A percentile compares a stretch with the other conserved stretches of the same genome.
These are phyloP conservation scores for Vesta saturnalis DNA, from an alignment of 2,888 invertebrate species.

Conservation along the genomic window DNA sequence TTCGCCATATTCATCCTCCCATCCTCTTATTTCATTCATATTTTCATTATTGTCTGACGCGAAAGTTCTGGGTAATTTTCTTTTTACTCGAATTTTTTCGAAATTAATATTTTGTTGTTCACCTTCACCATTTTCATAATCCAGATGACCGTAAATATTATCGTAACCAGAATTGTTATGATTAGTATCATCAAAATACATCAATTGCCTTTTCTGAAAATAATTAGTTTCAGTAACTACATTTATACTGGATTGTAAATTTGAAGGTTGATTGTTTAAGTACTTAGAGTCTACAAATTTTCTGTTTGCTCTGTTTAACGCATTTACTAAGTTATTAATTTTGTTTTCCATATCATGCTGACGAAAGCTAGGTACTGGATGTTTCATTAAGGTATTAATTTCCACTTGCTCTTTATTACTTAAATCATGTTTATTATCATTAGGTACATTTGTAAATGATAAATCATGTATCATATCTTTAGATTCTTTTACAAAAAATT, in stretches of 20 bases:
- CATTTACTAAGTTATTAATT: not conserved
- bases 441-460: not conserved
- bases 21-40: conserved; percentile 40
- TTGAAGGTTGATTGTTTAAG: not conserved
- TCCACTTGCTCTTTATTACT: not conserved
- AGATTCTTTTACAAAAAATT: conserved; percentile 42
- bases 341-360: not conserved
- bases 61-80: conserved; percentile 39
- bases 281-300: conserved; percentile 11
- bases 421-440: not conserved
- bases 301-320: conserved; percentile 3
- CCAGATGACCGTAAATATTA: conserved; percentile 3
- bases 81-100: conserved; percentile 25
- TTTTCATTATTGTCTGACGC: conserved; percentile 46
- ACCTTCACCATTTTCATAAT: conserved; percentile 23
- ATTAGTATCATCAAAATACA: not conserved
- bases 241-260: not conserved
- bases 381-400: not conserved
- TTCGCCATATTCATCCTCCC: conserved; percentile 17
- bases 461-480: conserved; percentile 43
- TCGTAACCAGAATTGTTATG: not conserved
- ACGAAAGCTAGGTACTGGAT: not conserved
- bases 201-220: not conserved
- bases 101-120: not conserved
- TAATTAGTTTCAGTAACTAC: not conserved